Evolutionary conservation across 2,797 vertebrate species (phyloP), one percentile per base, ranked within the genome.

Genomic region (Pseudochromis fuscus): DNA sequence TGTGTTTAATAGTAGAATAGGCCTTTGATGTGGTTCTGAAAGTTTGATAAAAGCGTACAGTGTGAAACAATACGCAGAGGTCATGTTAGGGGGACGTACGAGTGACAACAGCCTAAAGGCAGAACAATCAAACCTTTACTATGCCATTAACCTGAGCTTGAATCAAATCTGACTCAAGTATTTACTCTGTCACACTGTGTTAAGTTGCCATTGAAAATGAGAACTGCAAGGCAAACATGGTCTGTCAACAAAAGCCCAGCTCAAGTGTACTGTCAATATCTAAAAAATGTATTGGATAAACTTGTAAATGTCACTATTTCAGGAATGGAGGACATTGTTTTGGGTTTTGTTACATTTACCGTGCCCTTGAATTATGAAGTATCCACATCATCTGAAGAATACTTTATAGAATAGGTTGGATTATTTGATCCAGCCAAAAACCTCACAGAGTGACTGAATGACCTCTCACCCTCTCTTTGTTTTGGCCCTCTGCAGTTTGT

Each of bases 401-500:
- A 0, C 23, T 66, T 50, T n/a, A 23, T 51, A 59, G 28, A 56
- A 51, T 15, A 31, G 13, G 1, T 23, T 23, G 9, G 15, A 7
- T 45, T 15, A 6, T 72, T 56, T 58, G 35, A 18, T 55, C 53
- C 21, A 44, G 31, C 28, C 19, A 18, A 51, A 25, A 44, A 1
- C n/a, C 10, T 25, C 3, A 0, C 24, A 16, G 23, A 44, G 23
- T 55, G 35, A 52, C 57, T 53, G 38, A 5, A 7, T 70, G 3
- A 53, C 21, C 9, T 8, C 27, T 80, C 2, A 60, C 18, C 9
- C 1, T 62, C 5, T 72, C 1, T n/a, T 59, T 38, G 45, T 56
- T 68, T 59, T 52, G n/a, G 4, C 21, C 9, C 16, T 11, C 35
- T 67, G 51, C 89, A 98, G 98, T 98, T 83, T 99, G 98, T 13